Evolutionary conservation across 1,140 invertebrate species (phyloP).

Genomic region (Calycopis cecrops): DNA sequence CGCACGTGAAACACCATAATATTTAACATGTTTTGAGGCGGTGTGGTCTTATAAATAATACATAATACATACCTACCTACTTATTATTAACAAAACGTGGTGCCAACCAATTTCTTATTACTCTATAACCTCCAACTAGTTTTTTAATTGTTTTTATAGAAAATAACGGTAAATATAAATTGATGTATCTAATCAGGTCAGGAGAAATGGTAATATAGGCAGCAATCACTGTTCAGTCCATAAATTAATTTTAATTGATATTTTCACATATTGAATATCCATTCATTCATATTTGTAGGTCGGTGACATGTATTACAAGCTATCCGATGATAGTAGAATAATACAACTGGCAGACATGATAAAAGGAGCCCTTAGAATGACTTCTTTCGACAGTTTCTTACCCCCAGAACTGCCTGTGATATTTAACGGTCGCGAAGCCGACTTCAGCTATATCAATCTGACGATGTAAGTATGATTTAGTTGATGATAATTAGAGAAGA

Average conservation of each 20-base stretch:
- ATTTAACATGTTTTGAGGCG: too few relatives aligned
- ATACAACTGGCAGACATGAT: constrained; percentile 45
- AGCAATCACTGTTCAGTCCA: too few relatives aligned
- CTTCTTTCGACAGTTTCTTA: constrained; percentile 64
- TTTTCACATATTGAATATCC: too few relatives aligned
- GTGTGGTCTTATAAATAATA: too few relatives aligned
- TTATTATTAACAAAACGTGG: too few relatives aligned
- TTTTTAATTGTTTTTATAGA: too few relatives aligned
- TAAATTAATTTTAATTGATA: too few relatives aligned
- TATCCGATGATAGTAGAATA: constrained; percentile 50
- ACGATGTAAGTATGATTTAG: constrained; percentile 55
- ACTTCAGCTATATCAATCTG: constrained; percentile 59
- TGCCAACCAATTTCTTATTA: too few relatives aligned
- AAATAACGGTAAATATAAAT: background rate
- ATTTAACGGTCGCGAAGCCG: constrained; percentile 30
- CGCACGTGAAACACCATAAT: too few relatives aligned
- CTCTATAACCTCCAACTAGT: too few relatives aligned
- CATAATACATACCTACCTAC: too few relatives aligned
- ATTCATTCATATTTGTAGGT: constrained; percentile 26
- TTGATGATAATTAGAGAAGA: background rate
- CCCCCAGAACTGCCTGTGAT: constrained; percentile 60
- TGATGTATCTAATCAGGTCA: background rate
- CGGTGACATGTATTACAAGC: constrained; percentile 59
- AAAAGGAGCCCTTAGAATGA: constrained; percentile 66
- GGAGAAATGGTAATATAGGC: too few relatives aligned